Percentiles rank a stretch among this genome's conserved stretches.
phyloP scores from a whole-genome alignment of 2,113 vertebrate species.

The Chelonoidis abingdonii region DNA sequence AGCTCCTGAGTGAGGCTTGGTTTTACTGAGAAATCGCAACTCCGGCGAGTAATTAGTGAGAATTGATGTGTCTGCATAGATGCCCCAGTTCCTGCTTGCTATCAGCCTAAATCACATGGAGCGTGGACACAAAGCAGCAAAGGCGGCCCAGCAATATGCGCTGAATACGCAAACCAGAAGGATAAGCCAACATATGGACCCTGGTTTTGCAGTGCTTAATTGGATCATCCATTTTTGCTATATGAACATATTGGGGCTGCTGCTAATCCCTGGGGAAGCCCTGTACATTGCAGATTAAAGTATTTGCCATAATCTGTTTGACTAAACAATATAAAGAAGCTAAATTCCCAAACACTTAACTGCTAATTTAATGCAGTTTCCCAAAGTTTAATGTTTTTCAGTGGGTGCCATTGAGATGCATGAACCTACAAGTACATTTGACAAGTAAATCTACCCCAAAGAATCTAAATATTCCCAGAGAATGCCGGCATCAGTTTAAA shows the following conservation, averaged over 20 bases:
- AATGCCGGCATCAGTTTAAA: constrained; percentile 30
- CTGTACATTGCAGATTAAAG: constrained; percentile 68
- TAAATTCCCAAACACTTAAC: constrained; percentile 11
- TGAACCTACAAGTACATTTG: constrained; percentile 27
- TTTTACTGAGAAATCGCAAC: neutral
- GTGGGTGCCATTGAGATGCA: constrained; percentile 6
- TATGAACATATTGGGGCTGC: constrained; percentile 63
- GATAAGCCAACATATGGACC: constrained; percentile 62
- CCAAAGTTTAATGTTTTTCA: constrained; percentile 2
- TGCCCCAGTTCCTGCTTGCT: rapidly evolving
- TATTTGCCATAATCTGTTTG: constrained; percentile 50
- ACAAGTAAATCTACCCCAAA: constrained; percentile 40
- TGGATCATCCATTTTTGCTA: constrained; percentile 75
- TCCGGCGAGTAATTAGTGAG: neutral
- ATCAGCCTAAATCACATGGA: neutral
- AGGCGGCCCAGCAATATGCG: neutral
- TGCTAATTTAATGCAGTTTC: constrained; percentile 30
- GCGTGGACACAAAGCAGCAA: neutral
- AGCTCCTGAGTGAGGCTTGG: neutral
- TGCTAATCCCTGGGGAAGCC: constrained; percentile 39
- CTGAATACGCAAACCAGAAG: neutral
- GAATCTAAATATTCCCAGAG: constrained; percentile 21
- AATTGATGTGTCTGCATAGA: neutral
- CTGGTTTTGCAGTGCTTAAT: constrained; percentile 65
- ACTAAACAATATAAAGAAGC: constrained; percentile 53